phyloP scores from a whole-genome alignment of 2,113 vertebrate genomes.

The Catharus fuscescens region DNA sequence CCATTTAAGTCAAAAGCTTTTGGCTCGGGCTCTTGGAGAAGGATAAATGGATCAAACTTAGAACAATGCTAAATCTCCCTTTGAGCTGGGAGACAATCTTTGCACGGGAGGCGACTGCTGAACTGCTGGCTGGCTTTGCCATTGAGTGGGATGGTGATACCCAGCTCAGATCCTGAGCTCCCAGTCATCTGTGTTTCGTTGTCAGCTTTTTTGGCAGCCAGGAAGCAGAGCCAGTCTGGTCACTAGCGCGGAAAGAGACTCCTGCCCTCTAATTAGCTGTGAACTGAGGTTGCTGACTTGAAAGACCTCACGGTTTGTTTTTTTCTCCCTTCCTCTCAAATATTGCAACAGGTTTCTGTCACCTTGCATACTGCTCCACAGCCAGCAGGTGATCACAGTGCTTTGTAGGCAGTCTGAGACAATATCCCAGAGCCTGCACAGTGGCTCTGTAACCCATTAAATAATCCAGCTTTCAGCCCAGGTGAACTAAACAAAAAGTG shows the following conservation, averaged over 20 bases:
- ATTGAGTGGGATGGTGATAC: fast-evolving
- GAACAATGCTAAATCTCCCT: neutral
- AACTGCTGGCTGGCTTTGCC: neutral
- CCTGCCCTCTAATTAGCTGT: neutral
- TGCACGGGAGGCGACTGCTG: fast-evolving
- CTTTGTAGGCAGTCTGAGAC: neutral
- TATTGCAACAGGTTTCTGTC: neutral
- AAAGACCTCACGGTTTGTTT: neutral
- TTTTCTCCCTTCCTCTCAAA: neutral
- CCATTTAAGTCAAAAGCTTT: neutral
- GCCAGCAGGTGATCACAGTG: fast-evolving
- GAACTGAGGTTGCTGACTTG: neutral
- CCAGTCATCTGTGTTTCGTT: fast-evolving
- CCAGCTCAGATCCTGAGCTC: neutral
- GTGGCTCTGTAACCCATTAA: neutral
- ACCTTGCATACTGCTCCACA: neutral
- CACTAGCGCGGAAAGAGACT: neutral
- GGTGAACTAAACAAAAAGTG: neutral
- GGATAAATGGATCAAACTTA: neutral
- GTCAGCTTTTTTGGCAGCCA: neutral
- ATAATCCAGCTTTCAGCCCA: neutral
- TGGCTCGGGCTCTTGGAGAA: neutral
- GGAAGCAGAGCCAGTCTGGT: neutral
- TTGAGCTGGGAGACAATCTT: neutral
- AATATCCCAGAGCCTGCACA: fast-evolving